These are phyloP conservation scores for Chamaea fasciata DNA, from an alignment of 2,113 vertebrate species.

Conservation along the genomic window DNA sequence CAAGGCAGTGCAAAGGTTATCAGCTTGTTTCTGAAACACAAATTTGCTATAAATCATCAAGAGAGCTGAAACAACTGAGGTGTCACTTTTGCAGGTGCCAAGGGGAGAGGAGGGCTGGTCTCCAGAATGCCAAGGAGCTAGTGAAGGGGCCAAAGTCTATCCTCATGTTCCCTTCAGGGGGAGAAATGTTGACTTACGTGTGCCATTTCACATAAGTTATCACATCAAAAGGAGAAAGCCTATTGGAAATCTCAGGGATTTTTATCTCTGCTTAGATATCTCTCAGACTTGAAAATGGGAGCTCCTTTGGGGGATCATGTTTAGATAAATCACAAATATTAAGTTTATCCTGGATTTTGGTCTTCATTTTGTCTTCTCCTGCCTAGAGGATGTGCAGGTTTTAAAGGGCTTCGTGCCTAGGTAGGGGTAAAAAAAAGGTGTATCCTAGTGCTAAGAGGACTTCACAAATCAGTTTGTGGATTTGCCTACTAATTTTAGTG, in stretches of 20 bases:
- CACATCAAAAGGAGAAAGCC: neutral
- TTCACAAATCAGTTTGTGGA: neutral
- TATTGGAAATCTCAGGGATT: neutral
- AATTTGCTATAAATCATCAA: neutral
- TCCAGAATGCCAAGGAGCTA: neutral
- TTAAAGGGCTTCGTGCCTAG: neutral
- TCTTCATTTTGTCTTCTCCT: neutral
- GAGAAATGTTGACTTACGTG: neutral
- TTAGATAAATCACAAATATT: neutral
- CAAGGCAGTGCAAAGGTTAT: slow-evolving; percentile 27
- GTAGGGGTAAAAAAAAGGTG: neutral
- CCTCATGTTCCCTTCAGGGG: neutral
- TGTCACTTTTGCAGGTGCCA: neutral
- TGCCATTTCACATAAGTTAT: neutral
- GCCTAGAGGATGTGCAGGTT: neutral
- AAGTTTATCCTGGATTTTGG: neutral
- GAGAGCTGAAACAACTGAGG: neutral
- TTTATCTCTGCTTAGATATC: neutral
- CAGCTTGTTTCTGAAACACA: slow-evolving; percentile 6
- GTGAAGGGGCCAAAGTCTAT: neutral
- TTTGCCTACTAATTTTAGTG: neutral
- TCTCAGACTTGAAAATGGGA: neutral
- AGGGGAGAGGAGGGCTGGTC: neutral
- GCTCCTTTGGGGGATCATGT: neutral
- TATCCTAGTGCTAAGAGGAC: neutral